phyloP scores from a whole-genome alignment of 2,888 invertebrate genomes.

The Morinoia aosen region DNA sequence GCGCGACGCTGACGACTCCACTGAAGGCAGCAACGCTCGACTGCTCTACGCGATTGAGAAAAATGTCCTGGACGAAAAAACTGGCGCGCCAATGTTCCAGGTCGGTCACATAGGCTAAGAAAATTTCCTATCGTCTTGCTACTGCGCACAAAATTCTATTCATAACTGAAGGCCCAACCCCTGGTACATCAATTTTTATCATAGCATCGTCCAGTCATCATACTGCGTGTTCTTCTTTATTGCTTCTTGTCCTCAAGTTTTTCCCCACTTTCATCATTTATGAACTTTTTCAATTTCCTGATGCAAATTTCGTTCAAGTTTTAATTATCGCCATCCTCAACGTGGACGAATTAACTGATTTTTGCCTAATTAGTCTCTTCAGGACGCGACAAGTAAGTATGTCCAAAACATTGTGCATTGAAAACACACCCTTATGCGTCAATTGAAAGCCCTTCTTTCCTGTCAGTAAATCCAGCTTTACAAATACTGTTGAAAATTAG shows the following conservation, averaged over 20 bases:
- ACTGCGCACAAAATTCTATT: neutral
- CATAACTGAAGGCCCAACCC: neutral
- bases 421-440: too few species aligned
- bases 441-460: too few species aligned
- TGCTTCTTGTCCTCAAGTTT: neutral
- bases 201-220: neutral
- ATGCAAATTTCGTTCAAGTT: too few species aligned
- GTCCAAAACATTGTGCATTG: too few species aligned
- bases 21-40: slow-evolving; percentile 48
- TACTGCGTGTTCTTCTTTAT: neutral
- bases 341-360: too few species aligned
- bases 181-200: neutral
- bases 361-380: too few species aligned
- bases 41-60: slow-evolving; percentile 56
- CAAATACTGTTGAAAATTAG: too few species aligned
- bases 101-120: neutral
- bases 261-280: too few species aligned
- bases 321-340: too few species aligned
- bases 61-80: slow-evolving; percentile 55
- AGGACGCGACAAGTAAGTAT: too few species aligned
- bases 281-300: neutral
- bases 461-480: too few species aligned
- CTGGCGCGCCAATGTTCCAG: slow-evolving; percentile 49
- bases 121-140: neutral
- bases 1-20: slow-evolving; percentile 53